A percentile compares a stretch with the other conserved stretches of the same genome.
phyloP scores from a whole-genome alignment of 2,797 vertebrate species.

The Acanthopagrus latus region DNA sequence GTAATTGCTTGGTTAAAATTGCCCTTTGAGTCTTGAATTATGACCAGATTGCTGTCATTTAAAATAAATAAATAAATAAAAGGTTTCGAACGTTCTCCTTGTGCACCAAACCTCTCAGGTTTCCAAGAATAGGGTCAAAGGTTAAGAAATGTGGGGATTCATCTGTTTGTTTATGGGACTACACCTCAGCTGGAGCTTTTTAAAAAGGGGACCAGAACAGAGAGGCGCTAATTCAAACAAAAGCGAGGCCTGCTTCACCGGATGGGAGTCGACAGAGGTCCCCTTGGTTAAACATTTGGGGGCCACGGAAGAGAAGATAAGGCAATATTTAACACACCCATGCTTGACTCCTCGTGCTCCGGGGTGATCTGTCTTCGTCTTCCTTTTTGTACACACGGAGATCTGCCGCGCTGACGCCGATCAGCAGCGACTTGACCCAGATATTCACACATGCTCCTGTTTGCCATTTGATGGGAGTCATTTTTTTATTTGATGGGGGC shows the following conservation, averaged over 20 bases:
- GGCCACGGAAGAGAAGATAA: conserved; percentile 49
- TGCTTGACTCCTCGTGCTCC: conserved; percentile 51
- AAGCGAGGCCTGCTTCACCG: conserved; percentile 35
- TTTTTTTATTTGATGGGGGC: conserved; percentile 39
- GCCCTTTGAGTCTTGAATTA: conserved; percentile 25
- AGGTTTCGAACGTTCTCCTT: background rate
- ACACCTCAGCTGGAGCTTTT: conserved; percentile 18
- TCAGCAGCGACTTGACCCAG: conserved; percentile 64
- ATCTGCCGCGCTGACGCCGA: conserved; percentile 65
- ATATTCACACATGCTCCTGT: conserved; percentile 61
- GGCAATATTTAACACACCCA: conserved; percentile 50
- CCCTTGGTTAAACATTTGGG: conserved; percentile 51
- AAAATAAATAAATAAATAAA: too few species aligned
- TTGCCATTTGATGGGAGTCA: conserved; percentile 63
- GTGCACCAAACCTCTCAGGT: background rate
- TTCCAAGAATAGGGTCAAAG: conserved; percentile 40
- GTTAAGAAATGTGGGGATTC: conserved; percentile 33
- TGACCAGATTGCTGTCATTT: background rate
- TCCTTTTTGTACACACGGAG: conserved; percentile 37
- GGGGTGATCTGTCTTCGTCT: conserved; percentile 57
- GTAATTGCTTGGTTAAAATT: background rate
- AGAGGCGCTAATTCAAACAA: conserved; percentile 52
- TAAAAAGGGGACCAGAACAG: conserved; percentile 45
- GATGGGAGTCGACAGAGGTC: conserved; percentile 54
- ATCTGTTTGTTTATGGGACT: conserved; percentile 27